Base-by-base conservation (phyloP, 1,140 invertebrate genomes). In the Neomicropteryx cornuta region DNA sequence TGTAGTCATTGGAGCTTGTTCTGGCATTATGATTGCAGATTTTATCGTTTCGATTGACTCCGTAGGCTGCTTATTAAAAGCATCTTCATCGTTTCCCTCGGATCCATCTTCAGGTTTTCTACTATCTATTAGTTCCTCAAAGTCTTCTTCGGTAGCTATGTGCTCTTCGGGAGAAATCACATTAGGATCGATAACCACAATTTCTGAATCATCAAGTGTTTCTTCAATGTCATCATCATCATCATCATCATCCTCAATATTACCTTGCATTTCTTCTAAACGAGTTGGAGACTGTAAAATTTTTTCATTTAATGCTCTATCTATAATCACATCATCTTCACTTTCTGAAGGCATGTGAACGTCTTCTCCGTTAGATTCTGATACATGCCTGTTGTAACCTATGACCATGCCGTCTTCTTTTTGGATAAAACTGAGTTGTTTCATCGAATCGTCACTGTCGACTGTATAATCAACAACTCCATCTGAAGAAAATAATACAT, bases 81-180 rank as follows among this genome's bases (percentile, higher is more conserved):
- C 49, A 11, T 43, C 39, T 18, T 53, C 23, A 6, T 50, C 6
- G 38, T 61, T 54, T 29, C 62, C 62, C 34, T 68, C 50, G 5
- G 49, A 35, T 45, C 66, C 60, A 36, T 68, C 68, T 56, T 73
- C 62, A 33, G 67, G 55, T 39, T 66, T 63, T 36, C 72, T 58
- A 44, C 70, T 65, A 42, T 75, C 72, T 11, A 75, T 75, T 2
- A 75, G 47, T 43, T 77, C 72, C 31, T 75, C 65, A 33, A 76
- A 75, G 49, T 74, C 72, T 48, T 75, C 72, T 45, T 75, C 73
- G 4, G 76, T 78, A 0, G 73, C 68, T 27, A 75, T 69, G 17
- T 71, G 67, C 33, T 76, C 72, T 38, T 77, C 73, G 0, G 75
- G 73, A 1, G 73, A 75, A 42, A 74, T 73, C 0, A 65, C 62